Conservation (phyloP, 2,113 vertebrate species). For the Pelecanoides urinatrix region DNA sequence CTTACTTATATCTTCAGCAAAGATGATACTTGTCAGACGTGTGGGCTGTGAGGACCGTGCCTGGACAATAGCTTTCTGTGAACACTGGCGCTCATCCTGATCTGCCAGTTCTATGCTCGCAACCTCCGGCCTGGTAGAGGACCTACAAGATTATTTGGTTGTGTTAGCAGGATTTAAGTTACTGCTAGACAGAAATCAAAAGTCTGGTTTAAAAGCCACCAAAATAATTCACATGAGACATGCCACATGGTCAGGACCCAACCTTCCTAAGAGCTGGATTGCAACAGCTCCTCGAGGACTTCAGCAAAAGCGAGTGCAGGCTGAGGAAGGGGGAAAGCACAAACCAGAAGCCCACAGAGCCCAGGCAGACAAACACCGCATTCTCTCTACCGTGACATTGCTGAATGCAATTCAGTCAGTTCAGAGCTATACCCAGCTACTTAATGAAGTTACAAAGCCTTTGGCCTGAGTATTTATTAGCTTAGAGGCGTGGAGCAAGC, state of each 20-base stretch:
- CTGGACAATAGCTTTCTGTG: conserved; percentile 86
- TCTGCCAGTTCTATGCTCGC: conserved; percentile 86
- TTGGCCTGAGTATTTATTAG: not conserved
- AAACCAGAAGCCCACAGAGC: not conserved
- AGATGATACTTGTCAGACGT: conserved; percentile 82
- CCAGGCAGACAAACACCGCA: not conserved
- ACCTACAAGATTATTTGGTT: conserved; percentile 67
- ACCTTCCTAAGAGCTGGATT: not conserved
- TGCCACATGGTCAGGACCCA: rapidly evolving
- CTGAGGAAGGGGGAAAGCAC: too few relatives aligned
- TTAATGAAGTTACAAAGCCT: not conserved
- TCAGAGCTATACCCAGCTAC: not conserved
- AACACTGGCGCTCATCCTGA: conserved; percentile 78
- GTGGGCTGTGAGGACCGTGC: conserved; percentile 82
- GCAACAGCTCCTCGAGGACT: not conserved
- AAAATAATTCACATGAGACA: rapidly evolving
- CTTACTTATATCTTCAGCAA: conserved; percentile 92
- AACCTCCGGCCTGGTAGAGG: conserved; percentile 90
- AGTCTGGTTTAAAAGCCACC: not conserved
- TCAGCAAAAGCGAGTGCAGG: rapidly evolving
- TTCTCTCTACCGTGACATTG: rapidly evolving
- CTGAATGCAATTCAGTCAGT: not conserved
- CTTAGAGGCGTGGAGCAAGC: not conserved
- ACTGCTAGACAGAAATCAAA: not conserved
- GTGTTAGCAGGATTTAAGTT: not conserved